A percentile compares a stretch with the other conserved stretches of the same genome.
Conservation (phyloP, 2,797 vertebrate genomes). For the Nannoperca australis region DNA sequence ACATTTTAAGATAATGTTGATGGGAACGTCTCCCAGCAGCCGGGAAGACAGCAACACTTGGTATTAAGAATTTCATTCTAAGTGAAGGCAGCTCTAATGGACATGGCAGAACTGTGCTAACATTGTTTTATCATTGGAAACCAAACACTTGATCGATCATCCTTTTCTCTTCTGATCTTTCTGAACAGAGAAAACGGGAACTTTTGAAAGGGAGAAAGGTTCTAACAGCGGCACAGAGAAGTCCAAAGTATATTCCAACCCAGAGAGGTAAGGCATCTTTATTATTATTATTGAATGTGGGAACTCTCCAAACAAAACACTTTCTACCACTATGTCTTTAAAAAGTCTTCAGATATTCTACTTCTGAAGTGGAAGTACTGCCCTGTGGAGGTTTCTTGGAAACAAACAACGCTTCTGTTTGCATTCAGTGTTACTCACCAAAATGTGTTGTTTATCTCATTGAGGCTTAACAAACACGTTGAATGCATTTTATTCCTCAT, state of each 20-base stretch:
- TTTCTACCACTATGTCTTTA: neutral
- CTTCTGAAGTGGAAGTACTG: neutral
- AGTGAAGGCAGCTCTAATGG: neutral
- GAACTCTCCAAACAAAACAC: neutral
- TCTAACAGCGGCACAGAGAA: conserved; percentile 60
- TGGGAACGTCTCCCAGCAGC: conserved; percentile 2
- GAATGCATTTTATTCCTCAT: neutral
- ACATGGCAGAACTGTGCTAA: neutral
- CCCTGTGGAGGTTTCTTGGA: neutral
- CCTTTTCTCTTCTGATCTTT: conserved; percentile 27
- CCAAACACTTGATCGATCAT: neutral
- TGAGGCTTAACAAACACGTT: neutral
- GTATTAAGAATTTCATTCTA: neutral
- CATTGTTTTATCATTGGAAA: conserved; percentile 1
- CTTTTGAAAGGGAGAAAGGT: conserved; percentile 57
- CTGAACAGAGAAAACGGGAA: conserved; percentile 75
- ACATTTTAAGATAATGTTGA: conserved; percentile 3
- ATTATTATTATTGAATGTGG: neutral
- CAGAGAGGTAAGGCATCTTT: conserved; percentile 71
- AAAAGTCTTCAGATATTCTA: neutral
- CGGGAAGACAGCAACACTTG: neutral
- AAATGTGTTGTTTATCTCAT: neutral
- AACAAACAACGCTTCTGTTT: neutral
- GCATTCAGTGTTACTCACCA: neutral
- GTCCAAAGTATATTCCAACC: conserved; percentile 40